Evolutionary conservation across 2,797 vertebrate species (phyloP).

Genomic region (Onychomys leucogaster): DNA sequence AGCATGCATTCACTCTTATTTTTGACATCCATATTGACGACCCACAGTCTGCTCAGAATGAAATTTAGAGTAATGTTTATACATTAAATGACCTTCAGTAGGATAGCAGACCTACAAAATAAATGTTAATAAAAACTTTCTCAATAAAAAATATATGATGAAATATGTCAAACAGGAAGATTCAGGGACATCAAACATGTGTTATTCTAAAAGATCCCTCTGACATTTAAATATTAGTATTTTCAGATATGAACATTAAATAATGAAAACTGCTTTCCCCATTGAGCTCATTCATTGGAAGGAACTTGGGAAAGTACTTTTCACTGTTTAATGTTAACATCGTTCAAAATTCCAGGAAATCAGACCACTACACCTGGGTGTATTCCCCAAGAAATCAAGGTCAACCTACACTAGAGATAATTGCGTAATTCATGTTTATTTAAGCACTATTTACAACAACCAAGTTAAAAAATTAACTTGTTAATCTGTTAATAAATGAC

Average conservation of each 20-base stretch:
- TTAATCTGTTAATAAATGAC: not conserved
- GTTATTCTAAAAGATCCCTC: constrained; percentile 63
- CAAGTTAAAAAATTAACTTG: not conserved
- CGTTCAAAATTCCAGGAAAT: not conserved
- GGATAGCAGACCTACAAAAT: not conserved
- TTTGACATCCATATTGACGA: not conserved
- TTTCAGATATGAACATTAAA: constrained; percentile 71
- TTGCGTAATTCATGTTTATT: not conserved
- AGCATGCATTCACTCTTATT: not conserved
- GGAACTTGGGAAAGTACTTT: not conserved
- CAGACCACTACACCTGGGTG: not conserved
- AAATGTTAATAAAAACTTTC: constrained; percentile 46
- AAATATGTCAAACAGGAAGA: constrained; percentile 32
- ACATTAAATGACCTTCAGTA: constrained; percentile 51
- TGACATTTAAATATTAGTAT: constrained; percentile 76
- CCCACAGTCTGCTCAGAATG: not conserved
- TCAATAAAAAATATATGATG: constrained; percentile 59
- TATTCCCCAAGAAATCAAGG: not conserved
- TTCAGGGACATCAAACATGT: constrained; percentile 4
- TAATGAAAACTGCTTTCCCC: constrained; percentile 70
- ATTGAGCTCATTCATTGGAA: constrained; percentile 27
- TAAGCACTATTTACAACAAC: not conserved
- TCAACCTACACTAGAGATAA: not conserved
- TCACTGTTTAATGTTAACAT: not conserved
- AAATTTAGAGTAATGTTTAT: constrained; percentile 23